Conservation (phyloP, 2,113 vertebrate species). For the Naja naja region DNA sequence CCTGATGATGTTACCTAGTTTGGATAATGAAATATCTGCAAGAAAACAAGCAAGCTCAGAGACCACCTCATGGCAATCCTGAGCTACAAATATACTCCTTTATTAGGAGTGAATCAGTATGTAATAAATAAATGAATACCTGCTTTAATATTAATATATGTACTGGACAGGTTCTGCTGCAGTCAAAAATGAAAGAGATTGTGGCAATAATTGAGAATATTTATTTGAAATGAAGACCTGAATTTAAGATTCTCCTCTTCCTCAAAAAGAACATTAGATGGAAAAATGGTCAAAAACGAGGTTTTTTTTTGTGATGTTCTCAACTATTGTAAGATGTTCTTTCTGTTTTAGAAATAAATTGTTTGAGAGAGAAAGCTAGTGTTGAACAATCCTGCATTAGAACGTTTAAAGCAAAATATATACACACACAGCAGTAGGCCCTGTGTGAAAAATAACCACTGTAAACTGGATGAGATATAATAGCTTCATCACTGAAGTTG, state of each 20-base stretch:
- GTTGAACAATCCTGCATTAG: background rate
- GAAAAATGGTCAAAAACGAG: background rate
- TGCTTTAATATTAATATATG: background rate
- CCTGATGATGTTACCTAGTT: too few relatives aligned
- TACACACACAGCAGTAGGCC: background rate
- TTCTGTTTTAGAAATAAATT: background rate
- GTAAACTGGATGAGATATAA: background rate
- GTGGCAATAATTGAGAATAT: background rate
- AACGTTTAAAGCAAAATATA: background rate
- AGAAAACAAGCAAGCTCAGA: too few relatives aligned
- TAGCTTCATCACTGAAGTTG: background rate
- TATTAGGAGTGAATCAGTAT: too few relatives aligned
- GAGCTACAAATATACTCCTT: too few relatives aligned
- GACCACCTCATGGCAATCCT: too few relatives aligned
- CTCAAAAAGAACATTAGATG: background rate
- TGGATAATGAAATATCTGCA: too few relatives aligned
- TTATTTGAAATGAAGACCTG: background rate
- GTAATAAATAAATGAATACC: too few relatives aligned
- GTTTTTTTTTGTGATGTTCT: background rate
- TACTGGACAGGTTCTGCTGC: background rate
- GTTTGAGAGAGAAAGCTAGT: background rate
- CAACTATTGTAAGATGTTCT: background rate
- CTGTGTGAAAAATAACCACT: background rate
- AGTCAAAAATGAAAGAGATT: background rate
- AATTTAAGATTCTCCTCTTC: background rate